Evolutionary conservation across 1,140 invertebrate genomes (phyloP), one percentile per base, ranked within the genome.

Genomic region (Caenorhabditis briggsae): DNA sequence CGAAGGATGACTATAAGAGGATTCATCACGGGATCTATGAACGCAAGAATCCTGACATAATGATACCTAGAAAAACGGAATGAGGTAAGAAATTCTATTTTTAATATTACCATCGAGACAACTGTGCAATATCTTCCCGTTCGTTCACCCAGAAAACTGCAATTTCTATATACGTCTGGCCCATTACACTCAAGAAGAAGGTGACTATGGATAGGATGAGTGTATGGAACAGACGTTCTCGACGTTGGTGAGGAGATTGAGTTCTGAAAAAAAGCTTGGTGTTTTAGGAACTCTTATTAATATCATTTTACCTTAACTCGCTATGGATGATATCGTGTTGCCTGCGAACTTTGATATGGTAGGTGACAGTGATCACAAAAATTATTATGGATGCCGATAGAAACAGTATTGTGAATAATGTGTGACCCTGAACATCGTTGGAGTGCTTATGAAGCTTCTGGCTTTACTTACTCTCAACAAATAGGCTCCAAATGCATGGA

Each of bases 131-230:
- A 33, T 89, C 91, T 14, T 83, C 85, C 18, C 90, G 70, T 46
- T 92, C 92, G 58, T 92, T 86, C 0, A 91, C 92, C 88, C 90
- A 92, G 83, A 92, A 91, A 11, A 92, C 91, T 8, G 90, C 91
- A 48, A 92, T 92, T 82, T 92, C 91, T 48, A 92, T 89, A 83
- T 90, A 92, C 12, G 89, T 90, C 64, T 92, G 91, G 6, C 90
- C 89, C 25, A 90, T 53, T 43, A 92, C 89, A 11, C 92, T 92
- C 5, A 92, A 78, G 83, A 92, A 92, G 55, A 92, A 92, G 11
- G 91, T 92, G 9, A 87, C 88, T n/a, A 92, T 85, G 1, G 92
- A 92, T 5, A 92, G 65, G 8, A 92, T 87, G 6, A 92, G 84
- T 2, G 91, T 92, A 53, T 92, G 90, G 78, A 92, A 92, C 9